Evolutionary conservation across 2,888 invertebrate genomes (phyloP), one percentile per base, ranked within the genome.

Genomic region (Sinotaia quadrata): DNA sequence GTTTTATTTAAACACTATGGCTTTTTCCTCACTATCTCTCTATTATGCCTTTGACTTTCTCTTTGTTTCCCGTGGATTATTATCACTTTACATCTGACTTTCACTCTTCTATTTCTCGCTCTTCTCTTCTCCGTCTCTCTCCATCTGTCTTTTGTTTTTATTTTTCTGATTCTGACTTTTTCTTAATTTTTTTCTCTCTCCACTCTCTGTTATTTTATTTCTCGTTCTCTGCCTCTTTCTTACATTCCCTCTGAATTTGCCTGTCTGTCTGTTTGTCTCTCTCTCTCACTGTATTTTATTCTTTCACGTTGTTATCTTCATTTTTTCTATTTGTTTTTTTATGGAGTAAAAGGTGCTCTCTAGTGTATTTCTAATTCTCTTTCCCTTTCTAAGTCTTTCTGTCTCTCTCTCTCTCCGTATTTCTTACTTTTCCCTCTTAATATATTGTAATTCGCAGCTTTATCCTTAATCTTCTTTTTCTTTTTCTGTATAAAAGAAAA

Each of bases 401-500:
- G 24, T 63, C 21, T 63, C 33, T 63, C 54, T 51, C 33, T 63
- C 34, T 63, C 51, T 52, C 29, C 54, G n/a, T 63, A 24, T 49
- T 18, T 60, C 37, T 60, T 44, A 21, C 60, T 37, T 44, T 37
- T n/a, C n/a, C n/a, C n/a, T n/a, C n/a, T n/a, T n/a, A n/a, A n/a
- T n/a, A n/a, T n/a, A n/a, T n/a, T n/a, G n/a, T n/a, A n/a, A n/a
- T n/a, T n/a, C n/a, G n/a, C n/a, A n/a, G n/a, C n/a, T n/a, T n/a
- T n/a, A n/a, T n/a, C n/a, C n/a, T n/a, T n/a, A n/a, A n/a, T n/a
- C n/a, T n/a, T n/a, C n/a, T n/a, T n/a, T n/a, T n/a, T n/a, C n/a
- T n/a, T n/a, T n/a, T n/a, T n/a, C n/a, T n/a, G n/a, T n/a, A n/a
- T n/a, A n/a, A n/a, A n/a, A n/a, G n/a, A n/a, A n/a, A n/a, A n/a